Evolutionary conservation across 1,140 invertebrate species (phyloP), one percentile per base, ranked within the genome.

Genomic region (Drosophila grimshawi): DNA sequence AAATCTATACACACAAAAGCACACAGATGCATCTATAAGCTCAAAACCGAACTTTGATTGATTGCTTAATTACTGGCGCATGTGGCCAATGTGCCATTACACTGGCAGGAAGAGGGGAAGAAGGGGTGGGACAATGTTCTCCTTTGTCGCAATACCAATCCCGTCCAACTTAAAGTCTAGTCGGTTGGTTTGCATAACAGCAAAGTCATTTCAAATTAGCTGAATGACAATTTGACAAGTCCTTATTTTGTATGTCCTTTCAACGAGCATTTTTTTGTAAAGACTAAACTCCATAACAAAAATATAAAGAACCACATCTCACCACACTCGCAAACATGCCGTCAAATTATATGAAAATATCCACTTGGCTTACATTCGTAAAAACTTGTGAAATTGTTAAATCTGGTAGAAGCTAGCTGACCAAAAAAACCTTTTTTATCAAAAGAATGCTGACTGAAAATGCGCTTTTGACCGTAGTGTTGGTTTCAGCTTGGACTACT

Each of bases 151-250:
- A n/a, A 19, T 19, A 4, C 19, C 59, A 53, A 41, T 5, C 11
- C 32, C 5, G 19, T 35, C 6, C 35, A 4, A 33, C 56, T 70
- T 55, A 27, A 55, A 35, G 41, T 39, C 53, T 67, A 27, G 3
- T n/a, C 35, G 49, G 32, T 27, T 46, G 8, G 35, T 39, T 39
- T 55, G 52, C 35, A 39, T 55, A 55, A 55, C 52, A 27, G 11
- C 29, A 35, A 59, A 72, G 67, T 59, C 46, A 52, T 37, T 68
- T 67, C 30, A 41, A 73, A 73, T 61, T 67, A 73, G 11, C 53
- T 45, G 59, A 11, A 52, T 48, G 32, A 53, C 57, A 62, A 62
- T 39, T 30, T 37, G 46, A 29, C 55, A 43, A 19, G 46, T 48
- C 5, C 29, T 6, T 29, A 41, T 41, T 41, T n/a, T 19, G 19